Evolutionary conservation across 2,113 vertebrate genomes (phyloP).

Genomic region (Pterocles burchelli): DNA sequence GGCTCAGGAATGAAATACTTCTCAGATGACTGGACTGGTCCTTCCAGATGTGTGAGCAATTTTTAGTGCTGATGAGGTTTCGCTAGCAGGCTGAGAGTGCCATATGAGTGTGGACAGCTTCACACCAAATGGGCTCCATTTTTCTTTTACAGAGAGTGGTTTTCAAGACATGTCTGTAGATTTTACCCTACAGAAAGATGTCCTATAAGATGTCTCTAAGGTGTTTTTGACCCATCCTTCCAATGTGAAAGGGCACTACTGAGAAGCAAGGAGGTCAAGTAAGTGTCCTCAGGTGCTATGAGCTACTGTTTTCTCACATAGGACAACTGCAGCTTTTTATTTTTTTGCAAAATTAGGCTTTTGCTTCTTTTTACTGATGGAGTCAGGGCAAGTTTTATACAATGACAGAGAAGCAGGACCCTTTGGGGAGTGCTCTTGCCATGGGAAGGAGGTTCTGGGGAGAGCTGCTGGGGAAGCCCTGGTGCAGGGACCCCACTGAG

Average conservation of each 20-base stretch:
- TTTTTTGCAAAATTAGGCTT: not conserved
- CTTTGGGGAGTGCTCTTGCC: not conserved
- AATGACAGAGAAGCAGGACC: not conserved
- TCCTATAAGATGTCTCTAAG: not conserved
- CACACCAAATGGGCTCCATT: not conserved
- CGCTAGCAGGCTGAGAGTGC: not conserved
- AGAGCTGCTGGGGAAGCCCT: not conserved
- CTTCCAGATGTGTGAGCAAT: constrained; percentile 50
- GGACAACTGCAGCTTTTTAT: not conserved
- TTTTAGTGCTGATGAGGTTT: constrained; percentile 32
- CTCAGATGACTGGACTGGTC: not conserved
- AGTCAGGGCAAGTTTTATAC: not conserved
- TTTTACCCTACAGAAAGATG: not conserved
- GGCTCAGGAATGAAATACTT: not conserved
- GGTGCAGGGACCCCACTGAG: not conserved
- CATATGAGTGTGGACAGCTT: not conserved
- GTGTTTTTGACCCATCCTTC: not conserved
- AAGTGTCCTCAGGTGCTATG: not conserved
- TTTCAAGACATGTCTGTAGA: not conserved
- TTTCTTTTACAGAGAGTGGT: not conserved
- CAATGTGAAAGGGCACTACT: not conserved
- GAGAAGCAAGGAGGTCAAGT: not conserved
- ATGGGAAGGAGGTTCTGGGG: not conserved
- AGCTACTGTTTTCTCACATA: not conserved
- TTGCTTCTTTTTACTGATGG: not conserved